Conservation (phyloP, 2,113 vertebrate species). For the Euleptes europaea region DNA sequence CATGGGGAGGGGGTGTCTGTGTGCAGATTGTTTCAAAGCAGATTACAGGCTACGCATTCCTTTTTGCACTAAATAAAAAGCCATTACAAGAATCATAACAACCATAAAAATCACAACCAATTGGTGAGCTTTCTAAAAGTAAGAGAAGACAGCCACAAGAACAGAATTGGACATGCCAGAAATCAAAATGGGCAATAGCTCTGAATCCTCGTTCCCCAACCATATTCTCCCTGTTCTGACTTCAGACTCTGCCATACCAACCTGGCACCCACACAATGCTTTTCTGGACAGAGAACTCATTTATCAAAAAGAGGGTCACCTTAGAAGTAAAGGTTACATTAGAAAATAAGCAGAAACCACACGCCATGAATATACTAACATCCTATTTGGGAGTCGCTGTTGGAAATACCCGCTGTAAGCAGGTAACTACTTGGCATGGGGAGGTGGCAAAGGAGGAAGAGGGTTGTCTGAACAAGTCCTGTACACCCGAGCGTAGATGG, state of each 20-base stretch:
- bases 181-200: conserved; percentile 45
- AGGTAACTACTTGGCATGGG: conserved; percentile 44
- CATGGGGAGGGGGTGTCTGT: background rate
- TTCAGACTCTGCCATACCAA: conserved; percentile 50
- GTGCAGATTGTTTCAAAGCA: conserved; percentile 59
- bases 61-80: conserved; percentile 70
- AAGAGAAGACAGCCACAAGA: conserved; percentile 43
- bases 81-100: conserved; percentile 63
- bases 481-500: conserved; percentile 50
- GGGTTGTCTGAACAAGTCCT: conserved; percentile 53
- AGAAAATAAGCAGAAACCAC: conserved; percentile 70
- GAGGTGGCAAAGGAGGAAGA: conserved; percentile 47
- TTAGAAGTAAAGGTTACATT: conserved; percentile 57
- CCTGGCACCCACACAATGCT: conserved; percentile 49
- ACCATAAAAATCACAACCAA: conserved; percentile 53
- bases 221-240: conserved; percentile 2
- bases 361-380: conserved; percentile 71
- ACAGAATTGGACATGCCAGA: conserved; percentile 53
- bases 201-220: conserved; percentile 48
- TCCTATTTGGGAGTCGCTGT: conserved; percentile 48
- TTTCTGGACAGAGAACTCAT: conserved; percentile 66
- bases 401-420: conserved; percentile 52
- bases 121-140: conserved; percentile 62
- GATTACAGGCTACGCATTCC: conserved; percentile 60
- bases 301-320: conserved; percentile 55